Conservation (phyloP, 1,140 invertebrate species). For the Bombus waltoni region DNA sequence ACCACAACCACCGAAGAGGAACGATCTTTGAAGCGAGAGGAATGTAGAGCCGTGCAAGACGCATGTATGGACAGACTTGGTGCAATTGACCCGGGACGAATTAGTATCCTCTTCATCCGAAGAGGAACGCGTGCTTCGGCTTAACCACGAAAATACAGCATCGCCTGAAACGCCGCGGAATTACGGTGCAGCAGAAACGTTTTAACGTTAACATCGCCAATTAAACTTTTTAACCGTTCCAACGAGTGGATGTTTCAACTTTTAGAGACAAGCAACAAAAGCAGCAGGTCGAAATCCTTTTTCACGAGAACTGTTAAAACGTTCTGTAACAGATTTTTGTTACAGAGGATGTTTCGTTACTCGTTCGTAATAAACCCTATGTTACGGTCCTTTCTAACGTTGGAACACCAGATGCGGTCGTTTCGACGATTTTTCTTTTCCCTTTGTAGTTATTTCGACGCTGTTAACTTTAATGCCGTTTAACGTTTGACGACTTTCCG, state of each 20-base stretch:
- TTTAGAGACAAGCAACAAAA: neutral
- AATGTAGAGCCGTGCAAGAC: conserved; percentile 31
- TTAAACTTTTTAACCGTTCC: conserved; percentile 14
- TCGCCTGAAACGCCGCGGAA: neutral
- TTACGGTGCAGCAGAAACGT: conserved; percentile 1
- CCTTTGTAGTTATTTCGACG: no score
- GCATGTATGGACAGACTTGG: neutral
- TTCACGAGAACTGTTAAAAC: neutral
- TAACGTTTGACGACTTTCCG: neutral
- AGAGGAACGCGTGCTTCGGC: neutral
- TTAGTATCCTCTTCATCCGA: neutral
- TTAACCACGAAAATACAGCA: neutral
- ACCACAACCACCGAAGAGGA: conserved; percentile 37
- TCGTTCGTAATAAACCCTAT: neutral
- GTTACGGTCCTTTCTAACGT: neutral
- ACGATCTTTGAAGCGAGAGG: conserved; percentile 31
- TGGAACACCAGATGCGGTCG: neutral
- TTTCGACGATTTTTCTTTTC: neutral
- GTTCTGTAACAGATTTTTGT: neutral
- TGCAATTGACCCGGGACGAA: conserved; percentile 25
- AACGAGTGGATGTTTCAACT: neutral
- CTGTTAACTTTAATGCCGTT: neutral
- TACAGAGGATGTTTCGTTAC: neutral
- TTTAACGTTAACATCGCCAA: conserved; percentile 22
- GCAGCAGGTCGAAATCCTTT: neutral